Conservation (phyloP, 2,888 invertebrate genomes). For the Erpobdella octoculata region DNA sequence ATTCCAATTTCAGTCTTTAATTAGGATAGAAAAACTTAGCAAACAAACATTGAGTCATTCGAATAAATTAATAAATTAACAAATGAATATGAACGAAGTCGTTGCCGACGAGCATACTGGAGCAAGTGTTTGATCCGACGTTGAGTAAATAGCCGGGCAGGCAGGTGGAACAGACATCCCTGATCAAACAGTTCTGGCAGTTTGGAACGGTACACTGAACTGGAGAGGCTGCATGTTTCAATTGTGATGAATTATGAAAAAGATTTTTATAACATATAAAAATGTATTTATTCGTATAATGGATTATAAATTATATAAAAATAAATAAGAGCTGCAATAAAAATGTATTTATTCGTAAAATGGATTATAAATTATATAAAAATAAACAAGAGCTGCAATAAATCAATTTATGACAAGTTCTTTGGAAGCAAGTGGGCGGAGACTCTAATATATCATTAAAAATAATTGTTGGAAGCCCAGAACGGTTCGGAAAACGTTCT, state of each 20-base stretch:
- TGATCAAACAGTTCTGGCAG: constrained; percentile 8
- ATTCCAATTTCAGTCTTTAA: too few species aligned
- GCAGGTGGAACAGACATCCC: not conserved
- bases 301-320: not conserved
- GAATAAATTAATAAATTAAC: too few species aligned
- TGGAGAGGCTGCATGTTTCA: not conserved
- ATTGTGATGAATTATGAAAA: not conserved
- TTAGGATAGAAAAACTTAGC: too few species aligned
- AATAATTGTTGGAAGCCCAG: too few species aligned
- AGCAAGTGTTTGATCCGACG: not conserved
- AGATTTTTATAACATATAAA: not conserved
- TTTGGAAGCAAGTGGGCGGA: too few species aligned
- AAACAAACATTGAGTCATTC: too few species aligned
- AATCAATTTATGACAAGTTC: too few species aligned
- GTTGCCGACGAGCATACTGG: too few species aligned
- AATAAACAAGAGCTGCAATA: too few species aligned
- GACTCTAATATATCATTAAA: too few species aligned
- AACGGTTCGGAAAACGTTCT: too few species aligned
- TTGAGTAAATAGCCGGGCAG: not conserved
- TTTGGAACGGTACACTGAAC: constrained; percentile 8
- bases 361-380: not conserved
- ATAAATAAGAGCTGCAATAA: not conserved
- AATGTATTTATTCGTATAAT: not conserved
- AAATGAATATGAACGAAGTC: too few species aligned
- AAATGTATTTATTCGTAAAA: not conserved